These are phyloP conservation scores for Hartigia nigra DNA, from an alignment of 2,888 invertebrate genomes.

Conservation along the genomic window DNA sequence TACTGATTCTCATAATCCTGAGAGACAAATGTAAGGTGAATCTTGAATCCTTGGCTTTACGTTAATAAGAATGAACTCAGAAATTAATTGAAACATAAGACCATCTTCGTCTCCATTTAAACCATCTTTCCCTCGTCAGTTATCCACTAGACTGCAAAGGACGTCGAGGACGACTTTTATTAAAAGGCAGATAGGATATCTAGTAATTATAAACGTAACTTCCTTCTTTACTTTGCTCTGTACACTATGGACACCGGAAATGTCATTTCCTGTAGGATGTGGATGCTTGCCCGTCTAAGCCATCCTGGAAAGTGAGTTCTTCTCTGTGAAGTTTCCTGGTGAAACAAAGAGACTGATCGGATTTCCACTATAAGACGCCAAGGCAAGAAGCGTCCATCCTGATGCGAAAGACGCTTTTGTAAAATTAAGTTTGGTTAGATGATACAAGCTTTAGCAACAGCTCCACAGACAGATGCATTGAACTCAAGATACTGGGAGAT, in stretches of 20 bases:
- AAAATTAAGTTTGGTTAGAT: background rate
- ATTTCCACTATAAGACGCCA: background rate
- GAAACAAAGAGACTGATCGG: background rate
- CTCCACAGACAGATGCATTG: background rate
- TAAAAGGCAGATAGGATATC: background rate
- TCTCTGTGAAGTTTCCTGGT: background rate
- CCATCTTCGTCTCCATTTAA: background rate
- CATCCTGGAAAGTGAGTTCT: background rate
- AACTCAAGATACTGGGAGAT: background rate
- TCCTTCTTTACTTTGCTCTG: background rate
- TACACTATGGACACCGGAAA: background rate
- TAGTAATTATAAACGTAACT: conserved; percentile 3
- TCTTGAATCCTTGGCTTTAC: background rate
- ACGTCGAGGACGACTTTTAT: background rate
- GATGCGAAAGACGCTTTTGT: background rate
- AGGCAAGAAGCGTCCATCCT: background rate
- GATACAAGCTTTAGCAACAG: background rate
- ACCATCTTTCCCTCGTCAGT: background rate
- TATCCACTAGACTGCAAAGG: background rate
- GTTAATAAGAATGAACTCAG: background rate
- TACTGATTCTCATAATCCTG: background rate
- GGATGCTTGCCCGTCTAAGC: background rate
- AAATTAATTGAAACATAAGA: background rate
- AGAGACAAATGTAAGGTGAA: background rate
- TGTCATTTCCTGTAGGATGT: background rate